phyloP scores from a whole-genome alignment of 2,113 vertebrate genomes.

The Nestor notabilis region DNA sequence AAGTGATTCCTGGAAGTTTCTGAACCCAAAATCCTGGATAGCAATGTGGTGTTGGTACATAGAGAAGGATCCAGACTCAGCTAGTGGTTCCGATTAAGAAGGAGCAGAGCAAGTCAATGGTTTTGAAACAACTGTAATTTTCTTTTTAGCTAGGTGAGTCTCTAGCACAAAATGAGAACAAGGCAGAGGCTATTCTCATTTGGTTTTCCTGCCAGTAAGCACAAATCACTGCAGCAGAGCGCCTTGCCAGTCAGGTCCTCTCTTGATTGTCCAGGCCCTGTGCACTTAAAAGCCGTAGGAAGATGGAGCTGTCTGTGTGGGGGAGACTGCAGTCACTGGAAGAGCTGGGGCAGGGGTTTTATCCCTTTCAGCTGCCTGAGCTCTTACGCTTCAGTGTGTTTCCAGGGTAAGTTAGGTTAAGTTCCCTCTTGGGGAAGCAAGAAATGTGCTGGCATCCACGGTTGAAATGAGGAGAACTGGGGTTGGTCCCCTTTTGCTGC shows the following conservation, averaged over 20 bases:
- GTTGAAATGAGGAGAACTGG: constrained; percentile 5
- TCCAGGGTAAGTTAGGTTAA: constrained; percentile 46
- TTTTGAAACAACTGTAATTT: neutral
- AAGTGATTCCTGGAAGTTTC: neutral
- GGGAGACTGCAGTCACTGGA: neutral
- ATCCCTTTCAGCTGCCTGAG: neutral
- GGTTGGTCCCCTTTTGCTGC: neutral
- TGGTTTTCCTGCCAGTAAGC: neutral
- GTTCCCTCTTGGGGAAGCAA: constrained; percentile 23
- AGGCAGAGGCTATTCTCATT: neutral
- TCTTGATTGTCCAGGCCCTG: neutral
- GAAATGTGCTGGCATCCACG: neutral
- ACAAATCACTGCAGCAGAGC: constrained; percentile 8
- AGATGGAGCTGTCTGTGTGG: neutral
- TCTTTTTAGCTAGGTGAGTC: neutral
- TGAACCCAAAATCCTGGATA: neutral
- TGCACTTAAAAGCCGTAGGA: neutral
- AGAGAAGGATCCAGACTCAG: neutral
- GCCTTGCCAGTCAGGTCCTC: neutral
- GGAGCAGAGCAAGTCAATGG: neutral
- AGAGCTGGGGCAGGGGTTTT: neutral
- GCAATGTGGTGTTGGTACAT: neutral
- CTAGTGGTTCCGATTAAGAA: neutral
- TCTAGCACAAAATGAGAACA: neutral
- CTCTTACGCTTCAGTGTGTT: neutral